A percentile compares a stretch with the other conserved stretches of the same genome.
These are phyloP conservation scores for Smutsia temminckii DNA, from an alignment of 2,797 vertebrate genomes.

Conservation along the genomic window DNA sequence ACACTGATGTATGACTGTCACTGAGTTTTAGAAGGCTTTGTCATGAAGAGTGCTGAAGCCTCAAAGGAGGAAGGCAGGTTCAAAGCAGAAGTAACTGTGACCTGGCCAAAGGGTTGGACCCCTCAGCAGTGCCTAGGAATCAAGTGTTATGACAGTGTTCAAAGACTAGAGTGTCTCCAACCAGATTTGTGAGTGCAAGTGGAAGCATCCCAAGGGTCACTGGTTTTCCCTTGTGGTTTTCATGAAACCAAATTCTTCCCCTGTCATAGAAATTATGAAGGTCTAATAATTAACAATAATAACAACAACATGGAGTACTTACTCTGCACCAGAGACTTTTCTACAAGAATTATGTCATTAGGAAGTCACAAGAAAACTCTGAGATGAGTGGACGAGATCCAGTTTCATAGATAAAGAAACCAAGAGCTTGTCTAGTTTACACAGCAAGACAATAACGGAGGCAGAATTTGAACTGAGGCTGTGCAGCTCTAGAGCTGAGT, in stretches of 20 bases:
- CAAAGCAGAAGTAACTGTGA: neutral
- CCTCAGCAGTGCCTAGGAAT: neutral
- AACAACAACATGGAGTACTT: neutral
- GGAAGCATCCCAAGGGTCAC: neutral
- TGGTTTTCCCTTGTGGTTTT: neutral
- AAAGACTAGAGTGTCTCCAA: neutral
- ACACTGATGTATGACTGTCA: neutral
- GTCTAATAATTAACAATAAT: neutral
- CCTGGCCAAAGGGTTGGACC: neutral
- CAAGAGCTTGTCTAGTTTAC: neutral
- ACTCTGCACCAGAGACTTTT: neutral
- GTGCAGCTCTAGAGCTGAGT: neutral
- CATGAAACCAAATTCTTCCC: neutral
- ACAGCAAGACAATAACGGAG: neutral
- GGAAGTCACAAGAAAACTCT: neutral
- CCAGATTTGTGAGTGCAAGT: neutral
- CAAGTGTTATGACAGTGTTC: neutral
- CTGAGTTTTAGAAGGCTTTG: neutral
- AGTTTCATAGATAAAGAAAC: neutral
- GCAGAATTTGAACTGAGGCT: slow-evolving; percentile 5
- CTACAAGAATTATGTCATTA: slow-evolving; percentile 1
- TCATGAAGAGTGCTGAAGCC: neutral
- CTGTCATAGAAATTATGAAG: neutral
- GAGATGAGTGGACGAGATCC: neutral
- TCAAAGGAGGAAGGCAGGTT: neutral